A percentile compares a stretch with the other conserved stretches of the same genome.
phyloP scores from a whole-genome alignment of 2,888 invertebrate genomes.

The Noctua janthina region DNA sequence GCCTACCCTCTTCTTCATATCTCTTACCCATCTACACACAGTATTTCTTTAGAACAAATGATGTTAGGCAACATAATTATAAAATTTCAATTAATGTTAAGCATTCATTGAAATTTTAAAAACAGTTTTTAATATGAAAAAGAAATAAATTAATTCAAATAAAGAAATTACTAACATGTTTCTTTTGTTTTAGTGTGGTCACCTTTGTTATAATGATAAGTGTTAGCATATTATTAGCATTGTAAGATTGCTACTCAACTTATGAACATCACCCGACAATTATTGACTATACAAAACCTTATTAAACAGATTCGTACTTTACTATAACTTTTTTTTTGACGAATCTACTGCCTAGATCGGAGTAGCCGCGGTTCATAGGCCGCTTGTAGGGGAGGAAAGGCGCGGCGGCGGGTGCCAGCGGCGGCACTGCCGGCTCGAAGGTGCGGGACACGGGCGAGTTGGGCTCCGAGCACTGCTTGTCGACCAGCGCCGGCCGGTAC shows the following conservation, averaged over 20 bases:
- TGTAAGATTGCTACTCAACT: not conserved
- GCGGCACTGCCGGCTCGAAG: slow-evolving; percentile 84
- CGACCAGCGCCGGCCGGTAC: slow-evolving; percentile 93
- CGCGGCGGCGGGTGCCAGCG: slow-evolving; percentile 86
- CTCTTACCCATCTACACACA: not conserved
- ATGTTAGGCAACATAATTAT: not conserved
- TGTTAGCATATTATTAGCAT: not conserved
- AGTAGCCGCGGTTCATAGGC: slow-evolving; percentile 93
- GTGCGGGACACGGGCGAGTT: slow-evolving; percentile 93
- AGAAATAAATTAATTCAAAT: not conserved
- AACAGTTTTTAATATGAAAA: not conserved
- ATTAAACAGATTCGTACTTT: slow-evolving; percentile 88
- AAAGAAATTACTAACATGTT: not conserved
- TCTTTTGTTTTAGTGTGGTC: not conserved
- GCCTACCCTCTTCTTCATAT: not conserved
- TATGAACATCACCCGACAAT: not conserved
- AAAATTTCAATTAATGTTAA: not conserved
- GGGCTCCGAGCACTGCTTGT: slow-evolving; percentile 95
- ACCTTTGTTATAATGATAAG: not conserved
- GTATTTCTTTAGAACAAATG: not conserved
- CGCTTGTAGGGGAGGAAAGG: slow-evolving; percentile 85
- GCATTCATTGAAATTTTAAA: not conserved
- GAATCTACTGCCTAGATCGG: slow-evolving; percentile 94
- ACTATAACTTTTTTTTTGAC: slow-evolving; percentile 95
- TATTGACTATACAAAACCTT: not conserved